Base-by-base conservation (phyloP, 2,888 invertebrate genomes). In the Dichetophora obliterata region DNA sequence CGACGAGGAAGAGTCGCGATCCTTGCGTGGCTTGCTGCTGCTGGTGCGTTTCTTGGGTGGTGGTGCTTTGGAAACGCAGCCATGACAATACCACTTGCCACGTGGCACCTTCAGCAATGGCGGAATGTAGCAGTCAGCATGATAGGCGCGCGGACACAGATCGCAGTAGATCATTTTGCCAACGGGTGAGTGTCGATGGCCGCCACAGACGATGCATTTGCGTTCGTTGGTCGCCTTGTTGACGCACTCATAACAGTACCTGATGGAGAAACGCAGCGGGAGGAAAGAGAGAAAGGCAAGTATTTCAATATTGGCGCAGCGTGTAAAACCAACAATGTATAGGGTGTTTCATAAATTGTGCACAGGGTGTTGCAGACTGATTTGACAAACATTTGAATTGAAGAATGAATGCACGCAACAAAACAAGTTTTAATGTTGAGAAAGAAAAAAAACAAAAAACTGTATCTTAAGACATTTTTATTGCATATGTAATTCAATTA, bases 201-300 rank as follows among this genome's bases (percentile, higher is more conserved):
- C 92, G 52, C 98, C 98, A 89, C 98, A 99, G 78, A 98, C 96
- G 81, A 98, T 95, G 90, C 98, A 98, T 86, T 96, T 96, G 76
- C 96, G 92, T 86, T 96, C 95, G 43, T 97, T 97, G 31, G 97
- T 95, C 5, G 96, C 97, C 90, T 97, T 96, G 90, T 96, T 96
- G 90, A 95, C 93, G 90, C 98, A 98, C 87, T 97, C 97, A 91
- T 95, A 97, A 90, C 98, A 98, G 90, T 96, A 98, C 95, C 95
- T 95, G 75, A 16, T 63, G 37, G 37, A 54, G 19, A 43, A 19
- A 61, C 14, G 34, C 2, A 19, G 69, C 14, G 34, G 4, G 37
- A 57, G 66, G 37, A 48, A 34, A n/a, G 16, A 69, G 22, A 37
- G 9, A 54, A 57, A 57, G 22, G 31, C 31, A n/a, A 19, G n/a